Base-by-base conservation (phyloP, 2,113 vertebrate species). In the Poecile atricapillus region DNA sequence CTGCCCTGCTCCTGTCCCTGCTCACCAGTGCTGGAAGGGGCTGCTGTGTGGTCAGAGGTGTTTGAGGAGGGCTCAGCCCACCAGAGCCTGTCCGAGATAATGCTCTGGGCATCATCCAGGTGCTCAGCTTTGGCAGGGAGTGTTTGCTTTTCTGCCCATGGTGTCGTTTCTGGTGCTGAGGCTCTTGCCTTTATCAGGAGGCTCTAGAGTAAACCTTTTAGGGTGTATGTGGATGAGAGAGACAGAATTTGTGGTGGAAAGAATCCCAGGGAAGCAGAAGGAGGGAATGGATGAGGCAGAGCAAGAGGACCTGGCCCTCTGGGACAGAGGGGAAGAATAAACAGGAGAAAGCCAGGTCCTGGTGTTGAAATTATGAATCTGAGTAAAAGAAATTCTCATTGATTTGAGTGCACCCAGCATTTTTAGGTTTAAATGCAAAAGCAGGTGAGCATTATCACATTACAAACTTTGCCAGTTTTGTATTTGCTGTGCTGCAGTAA, bases 51-150 rank as follows among this genome's bases (percentile, higher is more conserved):
- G 2, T 22, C 31, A 25, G 49, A 4, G 35, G 52, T 24, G 25
- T 47, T 39, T 0, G 3, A 33, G 67, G 56, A 65, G 30, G 11
- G 21, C 35, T 52, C 46, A 67, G 52, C 63, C 47, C 37, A 4
- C 24, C 4, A 0, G 46, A 21, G 13, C 10, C 50, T 56, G 19
- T 52, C 31, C 11, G 56, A 23, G 35, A 8, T 8, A 25, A 14
- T 1, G 0, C 20, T n/a, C 35, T 16, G 30, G 18, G 64, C 0
- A 0, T 24, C 35, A 14, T 28, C 41, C 10, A 20, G 18, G 28
- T 11, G 56, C 78, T 71, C 3, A 8, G 10, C 14, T 81, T 60
- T 35, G 46, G 41, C 46, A 58, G 37, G 39, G 43, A 11, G 2
- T 33, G 10, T 65, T 64, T 80, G 70, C 14, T 55, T 64, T 70